Percentiles rank a stretch among this genome's conserved stretches.
These are phyloP conservation scores for Diorhabda carinulata DNA, from an alignment of 1,140 invertebrate species.

Conservation along the genomic window DNA sequence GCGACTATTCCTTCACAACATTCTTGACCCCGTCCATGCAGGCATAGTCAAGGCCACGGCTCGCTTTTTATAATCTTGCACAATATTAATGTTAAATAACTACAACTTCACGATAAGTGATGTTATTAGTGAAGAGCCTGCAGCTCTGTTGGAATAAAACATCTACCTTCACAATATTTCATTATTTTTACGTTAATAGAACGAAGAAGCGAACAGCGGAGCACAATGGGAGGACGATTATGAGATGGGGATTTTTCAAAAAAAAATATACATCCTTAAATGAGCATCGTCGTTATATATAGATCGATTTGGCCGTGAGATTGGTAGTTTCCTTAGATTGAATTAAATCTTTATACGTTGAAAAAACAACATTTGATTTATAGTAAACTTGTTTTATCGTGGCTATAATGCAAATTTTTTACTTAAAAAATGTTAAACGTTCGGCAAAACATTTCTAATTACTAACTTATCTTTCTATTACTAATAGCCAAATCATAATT, in stretches of 20 bases:
- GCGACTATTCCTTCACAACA: not conserved
- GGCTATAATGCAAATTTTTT: no score
- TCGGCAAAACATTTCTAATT: no score
- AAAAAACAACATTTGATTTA: no score
- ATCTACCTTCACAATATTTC: slow-evolving; percentile 19
- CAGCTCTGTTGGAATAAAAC: slow-evolving; percentile 15
- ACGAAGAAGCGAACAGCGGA: slow-evolving; percentile 10
- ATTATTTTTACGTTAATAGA: slow-evolving; percentile 19
- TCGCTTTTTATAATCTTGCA: slow-evolving; percentile 18
- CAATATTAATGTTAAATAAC: slow-evolving; percentile 21
- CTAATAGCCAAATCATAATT: no score
- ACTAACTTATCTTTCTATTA: no score
- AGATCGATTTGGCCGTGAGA: no score
- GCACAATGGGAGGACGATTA: not conserved
- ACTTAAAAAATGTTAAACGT: no score
- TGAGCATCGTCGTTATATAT: no score
- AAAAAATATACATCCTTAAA: no score
- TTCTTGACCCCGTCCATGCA: slow-evolving; percentile 14
- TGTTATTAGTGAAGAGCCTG: slow-evolving; percentile 16
- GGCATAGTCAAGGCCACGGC: slow-evolving; percentile 14
- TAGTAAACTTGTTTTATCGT: no score
- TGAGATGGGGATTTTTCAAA: not conserved
- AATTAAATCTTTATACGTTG: no score
- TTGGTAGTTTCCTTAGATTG: no score
- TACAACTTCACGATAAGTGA: slow-evolving; percentile 20